Base-by-base conservation (phyloP, 2,888 invertebrate genomes). In the Aquatica leii region DNA sequence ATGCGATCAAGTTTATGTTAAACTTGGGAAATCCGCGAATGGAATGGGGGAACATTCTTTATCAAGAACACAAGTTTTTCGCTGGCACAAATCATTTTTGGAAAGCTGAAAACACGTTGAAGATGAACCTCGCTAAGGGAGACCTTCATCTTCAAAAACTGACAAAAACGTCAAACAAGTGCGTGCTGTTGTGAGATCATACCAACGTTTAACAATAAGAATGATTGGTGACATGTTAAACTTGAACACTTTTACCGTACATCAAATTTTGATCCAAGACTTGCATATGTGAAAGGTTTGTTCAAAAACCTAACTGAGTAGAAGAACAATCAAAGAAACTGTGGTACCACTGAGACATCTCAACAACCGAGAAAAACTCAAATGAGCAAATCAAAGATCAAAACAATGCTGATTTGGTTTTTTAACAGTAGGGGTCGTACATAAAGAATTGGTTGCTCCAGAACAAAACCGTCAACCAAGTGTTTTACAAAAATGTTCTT, bases 41-140 rank as follows among this genome's bases (percentile, higher is more conserved):
- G 40, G n/a, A n/a, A n/a, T 40, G 5, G n/a, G n/a, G n/a, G n/a
- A n/a, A n/a, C n/a, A n/a, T n/a, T n/a, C n/a, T n/a, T n/a, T n/a
- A n/a, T n/a, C n/a, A n/a, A n/a, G n/a, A n/a, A n/a, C n/a, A n/a
- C n/a, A n/a, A n/a, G n/a, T n/a, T n/a, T n/a, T n/a, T n/a, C 40
- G n/a, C 3, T 40, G 40, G 14, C 40, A 40, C 40, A 40, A 12
- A 40, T 8, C n/a, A 8, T 8, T 40, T 40, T 40, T 40, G n/a
- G 40, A n/a, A 40, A 14, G n/a, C 3, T 14, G 4, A 40, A 14
- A n/a, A 40, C 40, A 40, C 6, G n/a, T 40, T 40, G 40, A 40
- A 40, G 40, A 40, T 40, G 40, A 11, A 40, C 40, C 40, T 40
- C n/a, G n/a, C n/a, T n/a, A n/a, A n/a, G 40, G 4, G 40, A 40